Percentiles rank a stretch among this genome's conserved stretches.
Conservation (phyloP, 2,797 vertebrate genomes). For the Esox masquinongy region DNA sequence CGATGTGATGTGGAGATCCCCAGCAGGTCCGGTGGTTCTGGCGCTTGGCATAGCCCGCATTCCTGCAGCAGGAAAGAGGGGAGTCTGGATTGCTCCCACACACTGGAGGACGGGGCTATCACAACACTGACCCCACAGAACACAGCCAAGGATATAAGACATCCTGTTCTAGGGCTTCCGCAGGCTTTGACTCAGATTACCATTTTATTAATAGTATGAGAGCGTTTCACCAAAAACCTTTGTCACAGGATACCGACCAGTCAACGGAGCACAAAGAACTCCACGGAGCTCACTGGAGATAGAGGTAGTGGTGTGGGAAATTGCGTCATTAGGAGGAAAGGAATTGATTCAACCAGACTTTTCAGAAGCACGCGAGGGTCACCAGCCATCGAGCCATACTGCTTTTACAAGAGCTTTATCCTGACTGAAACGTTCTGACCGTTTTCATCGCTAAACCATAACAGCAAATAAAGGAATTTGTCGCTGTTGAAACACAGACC, state of each 20-base stretch:
- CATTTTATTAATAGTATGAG: not conserved
- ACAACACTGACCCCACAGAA: not conserved
- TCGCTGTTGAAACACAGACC: not conserved
- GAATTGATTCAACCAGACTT: not conserved
- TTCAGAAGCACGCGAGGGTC: not conserved
- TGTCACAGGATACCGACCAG: not conserved
- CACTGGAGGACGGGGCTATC: not conserved
- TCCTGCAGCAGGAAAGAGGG: not conserved
- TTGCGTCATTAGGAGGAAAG: not conserved
- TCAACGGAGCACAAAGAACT: not conserved
- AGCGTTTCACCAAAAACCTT: not conserved
- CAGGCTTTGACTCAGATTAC: not conserved
- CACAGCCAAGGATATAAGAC: not conserved
- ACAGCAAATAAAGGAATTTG: not conserved
- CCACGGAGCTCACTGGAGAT: not conserved
- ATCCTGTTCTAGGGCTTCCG: not conserved
- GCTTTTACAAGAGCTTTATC: no score
- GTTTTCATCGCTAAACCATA: not conserved
- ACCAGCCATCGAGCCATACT: not conserved
- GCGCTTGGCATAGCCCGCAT: slow-evolving; percentile 6
- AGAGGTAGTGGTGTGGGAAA: not conserved
- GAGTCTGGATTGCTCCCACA: slow-evolving; percentile 9
- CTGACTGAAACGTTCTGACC: no score
- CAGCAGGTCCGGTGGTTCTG: not conserved
- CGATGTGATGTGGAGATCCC: not conserved